phyloP scores from a whole-genome alignment of 2,797 vertebrate species.

The Danio tinwini region DNA sequence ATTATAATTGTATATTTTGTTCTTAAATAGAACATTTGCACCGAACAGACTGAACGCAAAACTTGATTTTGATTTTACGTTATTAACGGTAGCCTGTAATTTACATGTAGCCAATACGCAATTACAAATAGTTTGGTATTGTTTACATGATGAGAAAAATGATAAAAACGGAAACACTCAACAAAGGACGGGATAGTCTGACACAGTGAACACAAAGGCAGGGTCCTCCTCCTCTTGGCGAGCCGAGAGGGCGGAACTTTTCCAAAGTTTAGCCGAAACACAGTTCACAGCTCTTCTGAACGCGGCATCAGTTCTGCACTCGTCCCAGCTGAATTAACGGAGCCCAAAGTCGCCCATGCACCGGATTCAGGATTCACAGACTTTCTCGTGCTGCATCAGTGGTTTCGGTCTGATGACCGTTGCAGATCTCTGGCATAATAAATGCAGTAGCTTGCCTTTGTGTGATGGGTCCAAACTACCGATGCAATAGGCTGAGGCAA shows the following conservation, averaged over 20 bases:
- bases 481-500: slow-evolving; percentile 8
- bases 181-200: not conserved
- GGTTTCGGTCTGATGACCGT: slow-evolving; percentile 12
- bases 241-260: slow-evolving; percentile 74
- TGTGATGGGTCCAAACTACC: slow-evolving; percentile 41
- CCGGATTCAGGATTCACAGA: slow-evolving; percentile 5
- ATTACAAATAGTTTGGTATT: no score
- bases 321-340: slow-evolving; percentile 19
- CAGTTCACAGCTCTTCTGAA: slow-evolving; percentile 71
- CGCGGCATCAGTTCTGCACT: slow-evolving; percentile 39
- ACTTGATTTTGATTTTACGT: no score
- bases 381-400: not conserved
- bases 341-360: slow-evolving; percentile 14
- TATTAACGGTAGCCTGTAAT: no score
- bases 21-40: no score
- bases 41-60: no score
- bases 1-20: no score
- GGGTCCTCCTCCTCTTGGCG: slow-evolving; percentile 71
- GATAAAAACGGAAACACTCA: not conserved
- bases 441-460: slow-evolving; percentile 22
- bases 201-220: slow-evolving; percentile 48
- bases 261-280: slow-evolving; percentile 70
- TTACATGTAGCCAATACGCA: not conserved
- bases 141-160: not conserved
- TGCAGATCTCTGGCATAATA: slow-evolving; percentile 13